Conservation (phyloP, 2,888 invertebrate genomes). For the Lampropteryx suffumata region DNA sequence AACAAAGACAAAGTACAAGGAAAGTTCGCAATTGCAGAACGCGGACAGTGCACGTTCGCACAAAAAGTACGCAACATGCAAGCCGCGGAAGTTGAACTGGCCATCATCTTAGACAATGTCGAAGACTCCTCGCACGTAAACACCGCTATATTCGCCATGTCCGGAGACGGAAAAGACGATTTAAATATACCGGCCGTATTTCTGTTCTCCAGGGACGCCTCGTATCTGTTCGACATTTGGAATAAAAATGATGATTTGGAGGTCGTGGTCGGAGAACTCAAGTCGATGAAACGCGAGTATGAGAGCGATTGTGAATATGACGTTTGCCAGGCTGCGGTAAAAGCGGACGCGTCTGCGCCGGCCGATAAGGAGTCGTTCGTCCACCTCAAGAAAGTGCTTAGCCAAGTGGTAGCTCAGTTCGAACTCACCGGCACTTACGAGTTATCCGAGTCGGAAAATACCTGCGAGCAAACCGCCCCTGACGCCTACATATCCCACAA, state of each 20-base stretch:
- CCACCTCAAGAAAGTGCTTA: constrained; percentile 72
- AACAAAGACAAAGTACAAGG: constrained; percentile 85
- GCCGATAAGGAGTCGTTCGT: constrained; percentile 62
- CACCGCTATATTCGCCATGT: constrained; percentile 97
- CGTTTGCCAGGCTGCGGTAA: constrained; percentile 49
- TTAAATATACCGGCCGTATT: constrained; percentile 96
- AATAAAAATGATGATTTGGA: constrained; percentile 78
- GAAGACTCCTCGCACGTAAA: constrained; percentile 88
- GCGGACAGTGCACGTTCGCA: constrained; percentile 97
- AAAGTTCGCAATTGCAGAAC: constrained; percentile 92
- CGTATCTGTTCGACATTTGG: constrained; percentile 84
- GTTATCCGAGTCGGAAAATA: constrained; percentile 37
- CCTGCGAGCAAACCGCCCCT: constrained; percentile 34
- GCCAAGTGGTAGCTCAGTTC: constrained; percentile 66
- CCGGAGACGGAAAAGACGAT: constrained; percentile 94
- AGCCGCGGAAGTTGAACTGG: constrained; percentile 91
- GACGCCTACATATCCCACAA: constrained; percentile 40
- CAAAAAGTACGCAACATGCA: constrained; percentile 95
- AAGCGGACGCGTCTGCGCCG: constrained; percentile 30
- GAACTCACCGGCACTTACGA: constrained; percentile 60
- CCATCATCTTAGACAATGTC: constrained; percentile 93
- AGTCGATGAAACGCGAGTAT: constrained; percentile 56
- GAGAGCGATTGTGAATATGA: constrained; percentile 51
- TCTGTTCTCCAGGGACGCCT: constrained; percentile 90
- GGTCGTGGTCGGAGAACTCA: constrained; percentile 79